Evolutionary conservation across 2,113 vertebrate genomes (phyloP), one percentile per base, ranked within the genome.

Genomic region (Tetraodon nigroviridis): DNA sequence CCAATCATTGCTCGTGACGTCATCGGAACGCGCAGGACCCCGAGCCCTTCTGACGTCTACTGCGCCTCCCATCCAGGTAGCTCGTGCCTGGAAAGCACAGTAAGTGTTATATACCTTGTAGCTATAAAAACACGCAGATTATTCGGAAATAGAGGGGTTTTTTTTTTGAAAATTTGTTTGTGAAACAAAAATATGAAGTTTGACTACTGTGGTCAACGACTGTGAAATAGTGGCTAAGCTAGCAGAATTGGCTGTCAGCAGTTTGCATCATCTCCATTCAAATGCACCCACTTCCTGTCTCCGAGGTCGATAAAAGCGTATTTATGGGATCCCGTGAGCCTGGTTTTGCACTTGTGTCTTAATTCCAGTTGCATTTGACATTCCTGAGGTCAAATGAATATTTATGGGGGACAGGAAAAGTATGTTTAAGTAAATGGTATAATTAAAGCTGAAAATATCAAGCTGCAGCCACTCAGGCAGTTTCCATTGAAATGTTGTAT

Each of bases 151-250:
- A 4, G 8, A n/a, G 22, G 41, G n/a, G n/a, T n/a, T n/a, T n/a
- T 42, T 65, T 57, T 7, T 3, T 8, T 37, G 32, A 7, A 12
- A 37, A 37, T 2, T 11, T 37, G 3, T 37, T 37, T 37, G 32
- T 11, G 12, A 37, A 37, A 37, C 32, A 37, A 12, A 37, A 37
- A 37, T 37, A 37, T 37, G 2, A 37, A 37, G 1, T 37, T 12
- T 1, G 32, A 27, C 24, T 27, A 4, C 4, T 27, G 24, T 27
- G 2, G 16, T n/a, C n/a, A 7, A 22, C 44, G 29, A 27, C 52
- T 6, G n/a, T 58, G 12, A 14, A 75, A 72, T 75, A 72, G 45
- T 61, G 44, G 76, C 80, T 79, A 76, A 57, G 86, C 78, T 87
- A 86, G 69, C 64, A 47, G 50, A 63, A 69, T 54, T 61, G 50